phyloP scores from a whole-genome alignment of 2,797 vertebrate species.

The Typhlichthys eigenmanni region DNA sequence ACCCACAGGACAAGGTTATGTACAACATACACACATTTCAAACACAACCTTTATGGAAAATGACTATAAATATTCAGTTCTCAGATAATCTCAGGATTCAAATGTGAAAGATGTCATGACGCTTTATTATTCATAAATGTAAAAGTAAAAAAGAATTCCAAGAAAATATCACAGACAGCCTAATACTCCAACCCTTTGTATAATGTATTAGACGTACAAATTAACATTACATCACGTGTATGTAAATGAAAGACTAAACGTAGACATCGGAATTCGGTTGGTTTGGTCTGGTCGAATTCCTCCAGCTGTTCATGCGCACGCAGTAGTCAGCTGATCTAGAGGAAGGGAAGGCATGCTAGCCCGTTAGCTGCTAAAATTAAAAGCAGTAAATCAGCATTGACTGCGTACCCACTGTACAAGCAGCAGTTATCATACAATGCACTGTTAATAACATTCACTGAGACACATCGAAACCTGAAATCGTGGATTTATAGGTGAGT shows the following conservation, averaged over 20 bases:
- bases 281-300: conserved; percentile 6
- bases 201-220: too few relatives aligned
- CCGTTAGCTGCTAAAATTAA: conserved; percentile 28
- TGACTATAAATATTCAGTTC: too few relatives aligned
- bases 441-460: neutral
- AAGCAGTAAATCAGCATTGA: conserved; percentile 26
- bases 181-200: too few relatives aligned
- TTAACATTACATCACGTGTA: too few relatives aligned
- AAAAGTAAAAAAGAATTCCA: too few relatives aligned
- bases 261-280: neutral
- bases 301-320: conserved; percentile 54
- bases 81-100: too few relatives aligned
- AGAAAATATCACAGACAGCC: too few relatives aligned
- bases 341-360: conserved; percentile 12
- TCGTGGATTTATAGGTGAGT: conserved; percentile 6
- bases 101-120: too few relatives aligned
- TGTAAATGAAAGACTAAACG: too few relatives aligned
- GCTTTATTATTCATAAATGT: too few relatives aligned
- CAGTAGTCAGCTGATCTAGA: conserved; percentile 65
- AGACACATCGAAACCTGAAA: neutral
- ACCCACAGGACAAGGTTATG: conserved; percentile 26
- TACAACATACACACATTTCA: too few relatives aligned
- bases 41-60: too few relatives aligned
- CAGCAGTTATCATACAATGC: conserved; percentile 33
- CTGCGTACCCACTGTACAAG: conserved; percentile 6